Base-by-base conservation (phyloP, 2,888 invertebrate species). In the Leptinotarsa haldemani region DNA sequence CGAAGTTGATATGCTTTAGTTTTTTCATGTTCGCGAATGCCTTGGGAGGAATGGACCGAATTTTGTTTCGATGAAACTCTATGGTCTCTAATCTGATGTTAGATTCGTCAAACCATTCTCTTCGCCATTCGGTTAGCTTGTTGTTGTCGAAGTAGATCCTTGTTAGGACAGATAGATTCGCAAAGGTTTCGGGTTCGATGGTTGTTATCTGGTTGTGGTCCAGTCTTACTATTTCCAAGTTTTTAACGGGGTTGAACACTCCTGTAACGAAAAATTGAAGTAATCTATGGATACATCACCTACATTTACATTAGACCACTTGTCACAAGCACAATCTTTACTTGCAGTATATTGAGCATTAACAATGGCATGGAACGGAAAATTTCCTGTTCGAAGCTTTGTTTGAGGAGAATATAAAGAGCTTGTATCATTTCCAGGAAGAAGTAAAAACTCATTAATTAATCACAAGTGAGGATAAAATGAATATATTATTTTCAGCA, bases 61-160 rank as follows among this genome's bases (percentile, higher is more conserved):
- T 79, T 58, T 74, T 71, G 73, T 83, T 83, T 22, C 30, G 48
- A 50, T 79, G 75, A 63, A 82, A 83, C 69, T 82, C 73, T 69
- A 83, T 71, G 20, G 78, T 65, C 70, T 80, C 79, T 12, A 83
- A 65, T 9, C 72, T 69, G 1, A 78, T 75, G 7, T 79, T 77
- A 58, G 81, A 40, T 40, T 40, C 81, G 0, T 58, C 70, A 71
- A 83, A 82, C 83, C 83, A 83, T 30, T 81, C 78, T 15, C 65
- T 73, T 25, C 80, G 77, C 82, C 82, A 83, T 16, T 74, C 56
- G 53, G 75, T 77, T 50, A 83, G 46, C 15, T 77, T 74, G 68
- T 83, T 82, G 58, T 76, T 58, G 20, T 52, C 56, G 13, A 76
- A 69, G 63, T 74, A 58, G 2, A 83, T 69, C 64, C 69, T 69